These are phyloP conservation scores for Montipora foliosa DNA, from an alignment of 64 coral and sea anemone genomes.

Conservation along the genomic window DNA sequence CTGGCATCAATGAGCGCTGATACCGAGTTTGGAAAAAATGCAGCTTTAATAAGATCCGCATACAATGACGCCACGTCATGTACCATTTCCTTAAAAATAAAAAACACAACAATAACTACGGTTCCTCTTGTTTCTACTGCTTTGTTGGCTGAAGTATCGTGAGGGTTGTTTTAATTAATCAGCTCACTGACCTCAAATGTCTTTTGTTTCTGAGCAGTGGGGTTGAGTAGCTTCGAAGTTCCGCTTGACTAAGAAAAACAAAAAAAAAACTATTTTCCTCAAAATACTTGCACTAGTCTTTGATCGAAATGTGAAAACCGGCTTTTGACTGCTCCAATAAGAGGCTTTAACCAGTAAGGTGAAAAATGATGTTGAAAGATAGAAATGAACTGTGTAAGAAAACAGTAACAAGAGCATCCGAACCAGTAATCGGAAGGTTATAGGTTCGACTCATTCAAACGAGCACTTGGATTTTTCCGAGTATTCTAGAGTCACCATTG, in stretches of 20 bases:
- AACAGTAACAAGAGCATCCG: too few relatives aligned
- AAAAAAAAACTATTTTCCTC: background rate
- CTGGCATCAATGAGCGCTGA: background rate
- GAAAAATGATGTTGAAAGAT: too few relatives aligned
- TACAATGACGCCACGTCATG: slow-evolving; percentile 79
- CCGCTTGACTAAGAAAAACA: slow-evolving; percentile 24
- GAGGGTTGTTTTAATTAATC: background rate
- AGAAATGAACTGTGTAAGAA: too few relatives aligned
- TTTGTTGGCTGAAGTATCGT: too few relatives aligned
- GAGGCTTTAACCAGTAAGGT: too few relatives aligned
- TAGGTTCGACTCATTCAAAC: too few relatives aligned
- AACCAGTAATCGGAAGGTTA: too few relatives aligned
- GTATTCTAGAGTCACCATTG: too few relatives aligned
- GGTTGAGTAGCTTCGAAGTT: slow-evolving; percentile 27
- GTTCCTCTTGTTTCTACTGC: too few relatives aligned
- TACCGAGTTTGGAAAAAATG: slow-evolving; percentile 73
- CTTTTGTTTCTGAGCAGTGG: slow-evolving; percentile 29
- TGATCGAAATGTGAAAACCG: too few relatives aligned
- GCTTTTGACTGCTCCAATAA: too few relatives aligned
- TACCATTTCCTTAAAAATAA: slow-evolving; percentile 79
- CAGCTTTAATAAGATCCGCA: slow-evolving; percentile 71
- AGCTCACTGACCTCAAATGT: slow-evolving; percentile 8
- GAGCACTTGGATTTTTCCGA: too few relatives aligned
- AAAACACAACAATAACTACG: background rate
- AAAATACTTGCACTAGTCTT: background rate